These are phyloP conservation scores for Todiramphus chloris DNA, from an alignment of 2,113 vertebrate species.

Conservation along the genomic window DNA sequence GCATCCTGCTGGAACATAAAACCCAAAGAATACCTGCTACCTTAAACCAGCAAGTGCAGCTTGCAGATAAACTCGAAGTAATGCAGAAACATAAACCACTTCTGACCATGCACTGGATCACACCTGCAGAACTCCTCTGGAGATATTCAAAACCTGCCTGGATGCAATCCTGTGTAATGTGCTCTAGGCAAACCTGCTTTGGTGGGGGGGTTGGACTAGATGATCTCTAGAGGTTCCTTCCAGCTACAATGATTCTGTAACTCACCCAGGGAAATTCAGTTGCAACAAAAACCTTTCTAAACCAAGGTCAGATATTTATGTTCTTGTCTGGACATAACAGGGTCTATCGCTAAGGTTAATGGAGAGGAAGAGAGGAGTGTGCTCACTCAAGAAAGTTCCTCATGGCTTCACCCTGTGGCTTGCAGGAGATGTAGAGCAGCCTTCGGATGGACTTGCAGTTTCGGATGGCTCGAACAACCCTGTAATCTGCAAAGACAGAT, in stretches of 20 bases:
- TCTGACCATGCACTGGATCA: not conserved
- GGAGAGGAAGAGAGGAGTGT: not conserved
- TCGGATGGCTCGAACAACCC: slow-evolving; percentile 78
- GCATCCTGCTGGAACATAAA: not conserved
- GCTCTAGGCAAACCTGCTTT: too few relatives aligned
- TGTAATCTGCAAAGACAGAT: slow-evolving; percentile 65
- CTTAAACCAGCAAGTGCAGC: not conserved
- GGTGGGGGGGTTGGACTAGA: too few relatives aligned
- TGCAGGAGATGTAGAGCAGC: slow-evolving; percentile 86
- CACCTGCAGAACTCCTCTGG: not conserved
- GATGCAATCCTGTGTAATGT: too few relatives aligned
- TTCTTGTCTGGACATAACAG: not conserved
- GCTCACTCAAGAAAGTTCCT: slow-evolving; percentile 82
- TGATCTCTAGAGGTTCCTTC: too few relatives aligned
- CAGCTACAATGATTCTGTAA: too few relatives aligned
- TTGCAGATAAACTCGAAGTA: not conserved
- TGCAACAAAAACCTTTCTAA: not conserved
- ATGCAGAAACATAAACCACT: not conserved
- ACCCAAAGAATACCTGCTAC: not conserved
- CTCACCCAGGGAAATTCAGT: not conserved
- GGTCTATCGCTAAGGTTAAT: not conserved
- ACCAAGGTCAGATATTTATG: not conserved
- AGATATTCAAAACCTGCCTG: too few relatives aligned
- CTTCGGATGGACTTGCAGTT: slow-evolving; percentile 76
- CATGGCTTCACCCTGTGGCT: slow-evolving; percentile 84